Base-by-base conservation (phyloP, 2,888 invertebrate genomes). In the Gymnocheta viridis region DNA sequence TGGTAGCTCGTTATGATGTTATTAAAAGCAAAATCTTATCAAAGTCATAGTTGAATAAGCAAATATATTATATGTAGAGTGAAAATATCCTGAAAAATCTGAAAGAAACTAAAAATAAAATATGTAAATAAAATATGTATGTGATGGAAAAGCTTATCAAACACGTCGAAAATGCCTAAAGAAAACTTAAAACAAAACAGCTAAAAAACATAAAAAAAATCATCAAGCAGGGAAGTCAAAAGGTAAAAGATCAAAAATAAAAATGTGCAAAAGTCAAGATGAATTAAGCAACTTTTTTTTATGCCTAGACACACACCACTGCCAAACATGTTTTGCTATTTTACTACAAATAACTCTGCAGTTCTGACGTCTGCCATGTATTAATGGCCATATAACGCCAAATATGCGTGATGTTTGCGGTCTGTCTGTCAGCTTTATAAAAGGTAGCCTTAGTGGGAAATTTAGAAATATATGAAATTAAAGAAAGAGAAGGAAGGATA, bases 11-110 rank as follows among this genome's bases (percentile, higher is more conserved):
- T 66, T 69, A 35, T 64, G 76, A 70, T 69, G 47, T 27, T 64
- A 64, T 70, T 70, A 81, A 56, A 82, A 70, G 44, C 47, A 64
- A 64, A 64, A 56, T 64, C 27, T 47, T 70, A 62, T 47, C 69
- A 81, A 69, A 54, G 35, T 54, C 54, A 62, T 62, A 56, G 29
- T 47, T 41, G 32, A 81, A 66, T 64, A 73, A 54, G 66, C 19
- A 64, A 47, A 74, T 35, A 66, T 35, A 27, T 35, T 66, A 35
- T 19, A 22, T 14, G 51, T 12, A 5, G 51, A 14, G 24, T 5
- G 47, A 51, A 51, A 51, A 51, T 14, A 24, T 4, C 51, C 19
- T 47, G 0, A 19, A 47, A 47, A 47, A 47, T n/a, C n/a, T n/a
- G 3, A 47, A 24, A 24, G 5, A 49, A 12, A 49, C 12, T 5